Evolutionary conservation across 2,888 invertebrate genomes (phyloP).

Genomic region (Lasius fuliginosus): DNA sequence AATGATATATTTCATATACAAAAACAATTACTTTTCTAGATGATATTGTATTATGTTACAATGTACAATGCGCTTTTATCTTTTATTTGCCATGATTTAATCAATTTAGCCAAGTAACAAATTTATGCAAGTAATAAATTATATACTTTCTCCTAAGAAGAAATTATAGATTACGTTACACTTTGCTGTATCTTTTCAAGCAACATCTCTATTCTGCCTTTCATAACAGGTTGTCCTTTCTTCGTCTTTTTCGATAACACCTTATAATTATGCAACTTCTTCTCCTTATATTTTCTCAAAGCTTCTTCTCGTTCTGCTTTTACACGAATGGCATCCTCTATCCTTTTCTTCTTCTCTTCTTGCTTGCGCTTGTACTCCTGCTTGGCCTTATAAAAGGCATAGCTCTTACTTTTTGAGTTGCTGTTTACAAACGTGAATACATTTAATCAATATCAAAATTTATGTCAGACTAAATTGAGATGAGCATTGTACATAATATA

Average conservation of each 20-base stretch:
- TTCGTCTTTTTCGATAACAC: slow-evolving; percentile 92
- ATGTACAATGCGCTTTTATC: neutral
- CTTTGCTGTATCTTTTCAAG: slow-evolving; percentile 91
- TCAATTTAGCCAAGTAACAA: neutral
- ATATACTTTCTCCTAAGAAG: neutral
- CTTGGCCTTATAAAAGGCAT: slow-evolving; percentile 87
- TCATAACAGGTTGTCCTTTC: slow-evolving; percentile 95
- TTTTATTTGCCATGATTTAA: neutral
- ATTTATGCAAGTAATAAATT: neutral
- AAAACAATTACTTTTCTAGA: neutral
- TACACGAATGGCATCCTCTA: slow-evolving; percentile 86
- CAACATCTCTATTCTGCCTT: slow-evolving; percentile 91
- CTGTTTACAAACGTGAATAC: slow-evolving; percentile 43
- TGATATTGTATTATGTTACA: neutral
- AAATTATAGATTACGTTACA: slow-evolving; percentile 27
- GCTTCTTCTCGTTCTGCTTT: slow-evolving; percentile 89
- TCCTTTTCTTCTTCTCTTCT: slow-evolving; percentile 87
- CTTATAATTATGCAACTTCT: slow-evolving; percentile 91
- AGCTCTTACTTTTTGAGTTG: slow-evolving; percentile 75
- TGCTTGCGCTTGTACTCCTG: slow-evolving; percentile 88
- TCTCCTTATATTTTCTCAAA: slow-evolving; percentile 90
- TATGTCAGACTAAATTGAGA: neutral
- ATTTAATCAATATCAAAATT: neutral
- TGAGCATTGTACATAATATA: neutral
- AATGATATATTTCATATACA: neutral